phyloP scores from a whole-genome alignment of 2,113 vertebrate species.

The Cebus imitator region DNA sequence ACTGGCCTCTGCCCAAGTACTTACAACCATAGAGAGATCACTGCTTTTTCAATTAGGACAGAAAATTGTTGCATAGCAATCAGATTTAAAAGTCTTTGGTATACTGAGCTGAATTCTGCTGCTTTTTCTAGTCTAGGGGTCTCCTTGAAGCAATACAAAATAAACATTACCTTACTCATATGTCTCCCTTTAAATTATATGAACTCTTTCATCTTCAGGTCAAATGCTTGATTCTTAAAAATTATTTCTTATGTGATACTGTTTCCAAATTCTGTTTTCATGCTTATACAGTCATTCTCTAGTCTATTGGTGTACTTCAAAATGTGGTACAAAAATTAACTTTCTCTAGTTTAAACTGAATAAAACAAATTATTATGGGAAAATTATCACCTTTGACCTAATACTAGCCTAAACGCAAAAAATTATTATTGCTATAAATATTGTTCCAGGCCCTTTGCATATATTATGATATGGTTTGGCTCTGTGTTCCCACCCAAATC shows the following conservation, averaged over 20 bases:
- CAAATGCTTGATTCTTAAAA: constrained; percentile 27
- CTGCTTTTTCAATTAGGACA: constrained; percentile 35
- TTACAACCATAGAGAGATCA: constrained; percentile 47
- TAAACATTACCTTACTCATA: neutral
- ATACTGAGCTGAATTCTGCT: constrained; percentile 44
- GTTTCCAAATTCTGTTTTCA: constrained; percentile 8
- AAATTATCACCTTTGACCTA: neutral
- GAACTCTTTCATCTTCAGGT: constrained; percentile 34
- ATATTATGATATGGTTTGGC: neutral
- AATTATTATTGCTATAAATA: constrained; percentile 8
- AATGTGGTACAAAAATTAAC: neutral
- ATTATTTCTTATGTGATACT: neutral
- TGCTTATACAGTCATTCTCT: neutral
- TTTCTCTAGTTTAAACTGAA: neutral
- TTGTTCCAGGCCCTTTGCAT: neutral
- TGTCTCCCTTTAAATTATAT: constrained; percentile 33
- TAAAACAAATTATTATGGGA: neutral
- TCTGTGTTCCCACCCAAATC: no score
- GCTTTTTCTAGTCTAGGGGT: constrained; percentile 7
- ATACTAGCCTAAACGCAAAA: neutral
- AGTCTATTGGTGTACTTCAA: neutral
- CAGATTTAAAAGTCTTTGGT: constrained; percentile 21
- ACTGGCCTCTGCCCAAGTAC: neutral
- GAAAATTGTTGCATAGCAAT: neutral
- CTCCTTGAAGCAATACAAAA: constrained; percentile 49